Base-by-base conservation (phyloP, 2,113 vertebrate species). In the Phrynosoma platyrhinos region DNA sequence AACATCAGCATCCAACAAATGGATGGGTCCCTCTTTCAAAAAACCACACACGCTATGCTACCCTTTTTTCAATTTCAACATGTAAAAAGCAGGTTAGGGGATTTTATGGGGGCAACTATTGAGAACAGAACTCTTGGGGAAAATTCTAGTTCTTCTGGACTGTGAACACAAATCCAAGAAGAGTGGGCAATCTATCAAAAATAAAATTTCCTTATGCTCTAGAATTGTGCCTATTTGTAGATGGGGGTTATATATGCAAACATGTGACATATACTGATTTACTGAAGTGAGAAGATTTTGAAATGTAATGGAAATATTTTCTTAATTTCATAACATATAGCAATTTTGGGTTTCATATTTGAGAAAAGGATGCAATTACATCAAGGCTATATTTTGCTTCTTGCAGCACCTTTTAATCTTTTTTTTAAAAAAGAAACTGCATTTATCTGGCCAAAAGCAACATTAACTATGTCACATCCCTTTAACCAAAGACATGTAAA, bases 401-500 rank as follows among this genome's bases (percentile, higher is more conserved):
- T 88, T 68, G 88, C 90, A 93, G 71, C 68, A 93, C 77, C 87
- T 95, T 95, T 93, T 69, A 77, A 27, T 94, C 94, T 91, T 27
- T 92, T 94, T 71, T 30, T 71, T 30, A 58, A 58, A 62, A 62
- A 36, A 30, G 25, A 71, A 95, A 94, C 91, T 86, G 91, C 93
- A 92, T 93, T 91, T 93, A 93, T 94, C 92, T 91, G 90, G 87
- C 91, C 92, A 94, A 94, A 93, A 89, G 89, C 62, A 94, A 92
- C 91, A 95, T 96, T 95, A 96, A 88, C 90, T 86, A 5, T 96
- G 96, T 96, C 94, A 92, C 87, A 91, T 96, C 91, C 91, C 87
- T 89, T 96, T 96, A 96, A 94, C 94, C 93, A 94, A 85, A 94
- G 87, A 81, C 95, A 78, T 94, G 77, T 95, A 95, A 94, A 94